Evolutionary conservation across 2,888 invertebrate genomes (phyloP), one percentile per base, ranked within the genome.

Genomic region (Quadroppia sp.): DNA sequence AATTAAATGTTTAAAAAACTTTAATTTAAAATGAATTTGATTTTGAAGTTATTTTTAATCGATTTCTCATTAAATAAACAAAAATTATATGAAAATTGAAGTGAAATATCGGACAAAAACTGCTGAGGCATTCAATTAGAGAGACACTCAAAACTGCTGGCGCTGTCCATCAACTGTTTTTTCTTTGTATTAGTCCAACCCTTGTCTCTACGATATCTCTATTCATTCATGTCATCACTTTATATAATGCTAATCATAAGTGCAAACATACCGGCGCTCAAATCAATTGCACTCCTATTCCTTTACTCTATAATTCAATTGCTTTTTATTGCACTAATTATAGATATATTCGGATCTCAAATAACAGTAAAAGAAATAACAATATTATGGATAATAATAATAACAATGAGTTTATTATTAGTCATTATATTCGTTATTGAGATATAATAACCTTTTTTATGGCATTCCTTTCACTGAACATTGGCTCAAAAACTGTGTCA

Each of bases 321-420:
- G 9, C 23, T 53, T 53, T 53, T 53, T 53, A 53, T 53, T 53
- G 25, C 53, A 25, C 53, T 53, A 53, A 53, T 53, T 53, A 53
- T 36, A 36, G 36, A 36, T 36, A 36, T 53, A 53, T 53, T 53
- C 53, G 23, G 23, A 25, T 53, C 23, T 23, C 53, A 50, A 20
- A 50, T 20, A 25, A 53, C 15, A 11, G 3, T 15, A 23, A 11
- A 53, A 53, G 23, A 23, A 53, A 53, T 53, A 23, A 53, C 23
- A 53, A 20, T 23, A 45, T 45, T 45, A 45, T 45, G 17, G 45
- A 45, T 45, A 15, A 15, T 11, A 9, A 9, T 15, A 45, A 45
- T 45, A 45, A 9, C 17, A 45, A 20, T 25, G 15, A 53, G 25
- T 53, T 53, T 25, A 53, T 53, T 53, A 53, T 25, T 53, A 53